Conservation (phyloP, 1,140 invertebrate species). For the Habropoda laboriosa region DNA sequence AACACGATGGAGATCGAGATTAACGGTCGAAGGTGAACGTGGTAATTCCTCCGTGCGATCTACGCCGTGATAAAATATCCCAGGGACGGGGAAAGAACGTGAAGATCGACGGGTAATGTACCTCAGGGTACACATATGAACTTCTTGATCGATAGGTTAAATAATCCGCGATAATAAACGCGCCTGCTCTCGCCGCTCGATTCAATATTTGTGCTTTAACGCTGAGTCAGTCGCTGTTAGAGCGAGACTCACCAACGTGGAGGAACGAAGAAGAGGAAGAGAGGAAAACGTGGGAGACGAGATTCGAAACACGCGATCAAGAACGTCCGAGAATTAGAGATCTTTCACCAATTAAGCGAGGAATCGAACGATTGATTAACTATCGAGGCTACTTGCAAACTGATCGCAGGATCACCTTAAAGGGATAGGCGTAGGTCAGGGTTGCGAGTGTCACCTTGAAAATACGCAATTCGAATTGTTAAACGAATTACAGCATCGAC, state of each 20-base stretch:
- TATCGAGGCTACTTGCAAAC: conserved; percentile 6
- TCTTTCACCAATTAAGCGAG: conserved; percentile 26
- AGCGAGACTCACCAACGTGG: background rate
- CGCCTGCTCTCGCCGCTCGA: background rate
- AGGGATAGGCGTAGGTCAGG: background rate
- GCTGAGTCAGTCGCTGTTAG: conserved; percentile 5
- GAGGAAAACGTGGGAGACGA: conserved; percentile 11
- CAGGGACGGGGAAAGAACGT: background rate
- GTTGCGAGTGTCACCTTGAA: background rate
- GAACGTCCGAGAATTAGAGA: conserved; percentile 38
- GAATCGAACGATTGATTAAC: conserved; percentile 8
- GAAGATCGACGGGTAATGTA: background rate
- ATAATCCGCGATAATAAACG: conserved; percentile 31
- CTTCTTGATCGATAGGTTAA: conserved; percentile 24
- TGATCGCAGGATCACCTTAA: conserved; percentile 25
- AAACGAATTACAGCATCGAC: background rate
- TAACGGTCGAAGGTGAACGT: conserved; percentile 14
- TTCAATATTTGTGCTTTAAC: conserved; percentile 38
- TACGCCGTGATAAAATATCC: background rate
- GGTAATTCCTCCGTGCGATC: background rate
- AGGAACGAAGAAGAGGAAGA: background rate
- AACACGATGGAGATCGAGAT: background rate
- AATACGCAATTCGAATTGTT: background rate
- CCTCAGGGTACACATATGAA: conserved; percentile 5
- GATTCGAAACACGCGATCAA: conserved; percentile 44